Percentiles rank a stretch among this genome's conserved stretches.
phyloP scores from a whole-genome alignment of 1,140 invertebrate species.

The Gryllus bimaculatus region DNA sequence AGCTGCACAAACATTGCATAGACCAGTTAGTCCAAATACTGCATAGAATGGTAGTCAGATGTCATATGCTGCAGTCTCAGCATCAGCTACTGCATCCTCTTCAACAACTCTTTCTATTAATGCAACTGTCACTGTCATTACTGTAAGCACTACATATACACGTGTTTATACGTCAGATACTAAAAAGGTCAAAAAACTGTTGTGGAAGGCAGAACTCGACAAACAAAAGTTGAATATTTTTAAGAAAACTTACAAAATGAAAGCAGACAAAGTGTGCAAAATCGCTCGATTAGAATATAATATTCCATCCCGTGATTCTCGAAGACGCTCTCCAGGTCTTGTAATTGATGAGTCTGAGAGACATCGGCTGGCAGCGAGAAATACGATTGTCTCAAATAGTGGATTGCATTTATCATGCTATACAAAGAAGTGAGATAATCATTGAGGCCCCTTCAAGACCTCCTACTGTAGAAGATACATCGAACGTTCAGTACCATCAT shows the following conservation, averaged over 20 bases:
- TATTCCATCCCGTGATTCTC: slow-evolving; percentile 33
- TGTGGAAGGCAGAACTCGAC: slow-evolving; percentile 56
- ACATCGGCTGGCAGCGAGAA: slow-evolving; percentile 25
- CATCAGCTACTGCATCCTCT: too few relatives aligned
- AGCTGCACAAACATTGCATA: neutral
- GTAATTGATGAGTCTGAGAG: slow-evolving; percentile 35
- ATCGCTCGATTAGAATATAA: slow-evolving; percentile 42
- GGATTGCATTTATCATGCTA: slow-evolving; percentile 30
- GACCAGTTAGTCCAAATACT: neutral
- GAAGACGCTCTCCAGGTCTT: slow-evolving; percentile 37
- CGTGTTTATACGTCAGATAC: neutral
- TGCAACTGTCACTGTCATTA: neutral
- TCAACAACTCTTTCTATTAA: too few relatives aligned
- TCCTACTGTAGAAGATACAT: neutral
- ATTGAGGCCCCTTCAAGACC: neutral
- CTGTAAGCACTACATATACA: neutral
- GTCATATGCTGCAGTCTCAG: too few relatives aligned
- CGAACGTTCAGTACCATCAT: slow-evolving; percentile 21
- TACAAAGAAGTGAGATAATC: slow-evolving; percentile 27
- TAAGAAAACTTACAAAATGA: slow-evolving; percentile 72
- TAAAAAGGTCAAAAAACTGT: slow-evolving; percentile 11
- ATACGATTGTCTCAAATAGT: slow-evolving; percentile 28
- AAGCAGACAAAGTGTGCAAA: slow-evolving; percentile 48
- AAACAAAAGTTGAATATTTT: slow-evolving; percentile 76
- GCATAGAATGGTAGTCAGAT: neutral